These are phyloP conservation scores for Equus przewalskii DNA, from an alignment of 2,113 vertebrate species.

Conservation along the genomic window DNA sequence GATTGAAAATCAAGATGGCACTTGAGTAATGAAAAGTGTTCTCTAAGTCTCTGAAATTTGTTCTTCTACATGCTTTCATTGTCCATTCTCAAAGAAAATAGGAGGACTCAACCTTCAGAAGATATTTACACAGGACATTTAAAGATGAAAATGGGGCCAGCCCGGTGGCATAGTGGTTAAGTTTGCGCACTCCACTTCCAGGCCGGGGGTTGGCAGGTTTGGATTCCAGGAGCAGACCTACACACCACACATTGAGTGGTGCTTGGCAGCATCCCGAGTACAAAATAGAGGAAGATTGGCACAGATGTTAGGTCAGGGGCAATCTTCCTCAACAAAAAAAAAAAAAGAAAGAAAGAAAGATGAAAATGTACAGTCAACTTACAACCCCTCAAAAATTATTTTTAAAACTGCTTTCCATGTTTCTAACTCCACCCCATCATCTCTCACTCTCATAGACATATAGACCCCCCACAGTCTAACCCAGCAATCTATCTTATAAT, in stretches of 20 bases:
- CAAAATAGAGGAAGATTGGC: too few relatives aligned
- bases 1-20: constrained; percentile 62
- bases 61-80: neutral
- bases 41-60: neutral
- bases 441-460: neutral
- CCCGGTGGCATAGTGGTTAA: too few relatives aligned
- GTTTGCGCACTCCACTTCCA: too few relatives aligned
- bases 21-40: neutral
- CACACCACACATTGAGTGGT: too few relatives aligned
- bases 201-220: too few relatives aligned
- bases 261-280: too few relatives aligned
- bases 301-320: too few relatives aligned
- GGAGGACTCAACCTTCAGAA: neutral
- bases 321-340: too few relatives aligned
- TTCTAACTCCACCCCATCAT: neutral
- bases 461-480: neutral
- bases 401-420: neutral
- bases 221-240: too few relatives aligned
- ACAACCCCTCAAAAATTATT: neutral
- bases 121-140: neutral
- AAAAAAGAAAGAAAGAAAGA: neutral
- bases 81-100: constrained; percentile 8
- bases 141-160: neutral
- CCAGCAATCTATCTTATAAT: neutral
- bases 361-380: neutral